Percentiles rank a stretch among this genome's conserved stretches.
phyloP scores from a whole-genome alignment of 2,888 invertebrate species.

The Drosophila testacea region DNA sequence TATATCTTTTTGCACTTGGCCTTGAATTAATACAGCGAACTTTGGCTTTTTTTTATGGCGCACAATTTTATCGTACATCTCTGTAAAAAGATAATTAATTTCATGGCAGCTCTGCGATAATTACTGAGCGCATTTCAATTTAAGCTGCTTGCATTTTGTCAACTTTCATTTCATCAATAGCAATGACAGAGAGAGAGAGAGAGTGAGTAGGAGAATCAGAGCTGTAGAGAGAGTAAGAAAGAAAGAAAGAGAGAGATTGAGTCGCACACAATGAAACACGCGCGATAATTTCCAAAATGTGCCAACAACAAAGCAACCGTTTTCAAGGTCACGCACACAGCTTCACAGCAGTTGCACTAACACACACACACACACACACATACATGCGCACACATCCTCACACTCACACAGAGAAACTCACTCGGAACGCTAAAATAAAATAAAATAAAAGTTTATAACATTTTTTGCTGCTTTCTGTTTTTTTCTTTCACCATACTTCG shows the following conservation, averaged over 20 bases:
- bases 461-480: slow-evolving; percentile 14
- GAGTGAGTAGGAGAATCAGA: slow-evolving; percentile 3
- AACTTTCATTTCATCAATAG: slow-evolving; percentile 62
- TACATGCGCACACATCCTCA: slow-evolving; percentile 1
- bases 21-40: slow-evolving; percentile 84
- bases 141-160: slow-evolving; percentile 74
- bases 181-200: slow-evolving; percentile 16
- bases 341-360: slow-evolving; percentile 19
- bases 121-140: slow-evolving; percentile 75
- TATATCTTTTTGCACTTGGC: slow-evolving; percentile 74
- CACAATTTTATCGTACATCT: slow-evolving; percentile 79
- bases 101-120: slow-evolving; percentile 69
- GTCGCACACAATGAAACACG: slow-evolving; percentile 41
- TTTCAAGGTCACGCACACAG: slow-evolving; percentile 76
- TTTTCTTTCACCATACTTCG: background rate
- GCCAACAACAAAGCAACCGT: slow-evolving; percentile 81
- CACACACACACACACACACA: slow-evolving; percentile 17
- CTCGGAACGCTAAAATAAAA: slow-evolving; percentile 44
- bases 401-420: slow-evolving; percentile 1
- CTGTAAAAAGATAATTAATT: slow-evolving; percentile 78
- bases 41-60: slow-evolving; percentile 79
- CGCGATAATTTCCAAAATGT: slow-evolving; percentile 81
- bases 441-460: slow-evolving; percentile 59
- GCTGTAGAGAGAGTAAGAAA: slow-evolving; percentile 1
- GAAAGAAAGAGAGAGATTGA: background rate